Evolutionary conservation across 2,797 vertebrate species (phyloP).

Genomic region (Dallia pectoralis): DNA sequence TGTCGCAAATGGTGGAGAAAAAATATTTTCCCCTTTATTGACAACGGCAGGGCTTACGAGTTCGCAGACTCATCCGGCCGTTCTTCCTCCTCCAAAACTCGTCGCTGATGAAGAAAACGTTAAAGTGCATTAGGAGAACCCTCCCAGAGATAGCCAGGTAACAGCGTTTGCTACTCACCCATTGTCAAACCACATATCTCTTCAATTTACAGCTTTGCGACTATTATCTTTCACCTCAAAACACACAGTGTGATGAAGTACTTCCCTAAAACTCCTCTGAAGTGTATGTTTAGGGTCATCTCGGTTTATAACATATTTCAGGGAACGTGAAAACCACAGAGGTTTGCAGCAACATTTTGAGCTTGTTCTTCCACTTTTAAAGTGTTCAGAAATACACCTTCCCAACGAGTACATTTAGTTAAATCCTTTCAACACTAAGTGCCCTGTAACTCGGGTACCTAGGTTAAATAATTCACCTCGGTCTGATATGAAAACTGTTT

Average conservation of each 20-base stretch:
- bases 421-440: no score
- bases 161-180: neutral
- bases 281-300: neutral
- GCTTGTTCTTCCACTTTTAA: no score
- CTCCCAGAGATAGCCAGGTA: slow-evolving; percentile 94
- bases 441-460: no score
- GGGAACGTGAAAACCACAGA: neutral
- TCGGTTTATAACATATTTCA: neutral
- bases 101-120: slow-evolving; percentile 96
- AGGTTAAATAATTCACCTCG: no score
- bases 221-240: neutral
- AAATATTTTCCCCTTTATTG: neutral
- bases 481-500: no score
- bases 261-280: neutral
- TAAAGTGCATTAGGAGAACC: slow-evolving; percentile 91
- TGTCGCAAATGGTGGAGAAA: neutral
- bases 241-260: neutral
- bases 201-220: neutral
- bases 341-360: neutral
- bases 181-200: neutral
- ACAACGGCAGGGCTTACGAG: slow-evolving; percentile 74
- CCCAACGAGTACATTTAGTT: no score
- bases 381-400: no score
- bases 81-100: slow-evolving; percentile 98
- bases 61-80: slow-evolving; percentile 85